Conservation (phyloP, 2,888 invertebrate species). For the Caenorhabditis sp. region DNA sequence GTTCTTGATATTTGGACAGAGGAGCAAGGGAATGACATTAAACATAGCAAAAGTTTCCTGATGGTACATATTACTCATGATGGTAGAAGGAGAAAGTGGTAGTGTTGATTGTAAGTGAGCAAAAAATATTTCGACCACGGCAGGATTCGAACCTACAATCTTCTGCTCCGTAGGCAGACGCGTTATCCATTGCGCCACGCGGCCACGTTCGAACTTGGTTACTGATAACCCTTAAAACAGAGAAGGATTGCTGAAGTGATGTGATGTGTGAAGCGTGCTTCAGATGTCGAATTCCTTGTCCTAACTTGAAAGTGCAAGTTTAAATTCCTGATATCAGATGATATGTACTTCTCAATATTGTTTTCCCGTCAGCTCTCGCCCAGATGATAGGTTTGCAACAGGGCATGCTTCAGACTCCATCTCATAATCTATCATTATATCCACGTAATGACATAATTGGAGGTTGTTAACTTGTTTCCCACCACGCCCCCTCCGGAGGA, state of each 20-base stretch:
- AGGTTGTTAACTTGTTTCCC: neutral
- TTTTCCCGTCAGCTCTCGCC: neutral
- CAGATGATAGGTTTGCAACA: neutral
- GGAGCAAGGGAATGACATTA: constrained; percentile 37
- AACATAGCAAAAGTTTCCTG: constrained; percentile 1
- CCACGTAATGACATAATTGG: constrained; percentile 10
- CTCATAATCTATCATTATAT: constrained; percentile 10
- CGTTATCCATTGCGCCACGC: constrained; percentile 81
- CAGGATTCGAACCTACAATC: constrained; percentile 84
- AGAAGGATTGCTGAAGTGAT: too few relatives aligned
- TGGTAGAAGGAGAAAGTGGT: neutral
- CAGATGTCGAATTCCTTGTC: neutral
- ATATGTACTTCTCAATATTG: neutral
- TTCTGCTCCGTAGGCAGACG: constrained; percentile 84
- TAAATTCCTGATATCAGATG: neutral
- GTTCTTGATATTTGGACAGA: constrained; percentile 20
- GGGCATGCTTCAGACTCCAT: neutral
- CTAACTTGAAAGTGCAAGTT: neutral
- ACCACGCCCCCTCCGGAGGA: constrained; percentile 25
- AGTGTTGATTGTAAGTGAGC: too few relatives aligned
- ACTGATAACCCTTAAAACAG: too few relatives aligned
- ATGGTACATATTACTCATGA: constrained; percentile 8
- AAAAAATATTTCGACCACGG: constrained; percentile 69
- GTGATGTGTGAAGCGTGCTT: neutral
- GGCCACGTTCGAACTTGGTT: constrained; percentile 35